These are phyloP conservation scores for Orchesellides sinensis DNA, from an alignment of 2,888 invertebrate species.

Conservation along the genomic window DNA sequence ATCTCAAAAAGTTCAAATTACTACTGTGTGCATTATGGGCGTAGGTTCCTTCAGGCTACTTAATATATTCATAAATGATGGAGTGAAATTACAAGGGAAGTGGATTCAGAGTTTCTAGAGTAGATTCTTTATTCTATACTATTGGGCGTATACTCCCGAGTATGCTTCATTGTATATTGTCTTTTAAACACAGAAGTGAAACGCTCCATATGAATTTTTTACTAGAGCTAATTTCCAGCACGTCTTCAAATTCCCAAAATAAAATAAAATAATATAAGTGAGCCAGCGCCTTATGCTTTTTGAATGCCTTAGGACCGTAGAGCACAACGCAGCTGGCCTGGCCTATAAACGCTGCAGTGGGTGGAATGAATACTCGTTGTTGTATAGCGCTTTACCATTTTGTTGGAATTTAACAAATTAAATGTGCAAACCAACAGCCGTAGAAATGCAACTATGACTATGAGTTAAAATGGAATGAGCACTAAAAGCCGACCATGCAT, in stretches of 20 bases:
- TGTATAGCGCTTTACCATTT: conserved; percentile 28
- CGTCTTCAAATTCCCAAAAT: not conserved
- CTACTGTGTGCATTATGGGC: conserved; percentile 54
- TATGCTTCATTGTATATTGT: not conserved
- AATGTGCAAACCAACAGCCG: conserved; percentile 49
- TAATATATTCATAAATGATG: not conserved
- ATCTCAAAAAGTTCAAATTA: not conserved
- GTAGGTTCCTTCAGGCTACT: conserved; percentile 36
- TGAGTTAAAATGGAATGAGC: conserved; percentile 41
- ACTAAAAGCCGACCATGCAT: conserved; percentile 56
- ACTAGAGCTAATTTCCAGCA: not conserved
- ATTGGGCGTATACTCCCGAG: conserved; percentile 29
- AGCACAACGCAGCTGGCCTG: too few species aligned
- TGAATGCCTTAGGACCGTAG: too few species aligned
- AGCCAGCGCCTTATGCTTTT: too few species aligned
- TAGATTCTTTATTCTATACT: not conserved
- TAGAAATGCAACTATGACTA: not conserved
- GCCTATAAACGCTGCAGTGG: not conserved
- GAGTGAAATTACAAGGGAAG: not conserved
- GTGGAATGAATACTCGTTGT: not conserved
- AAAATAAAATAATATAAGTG: not conserved
- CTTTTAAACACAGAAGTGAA: not conserved
- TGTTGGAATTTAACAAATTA: conserved; percentile 44
- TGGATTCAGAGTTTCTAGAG: not conserved
- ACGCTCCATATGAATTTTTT: not conserved